Conservation (phyloP, 2,113 vertebrate genomes). For the Leptobrachium leishanense region DNA sequence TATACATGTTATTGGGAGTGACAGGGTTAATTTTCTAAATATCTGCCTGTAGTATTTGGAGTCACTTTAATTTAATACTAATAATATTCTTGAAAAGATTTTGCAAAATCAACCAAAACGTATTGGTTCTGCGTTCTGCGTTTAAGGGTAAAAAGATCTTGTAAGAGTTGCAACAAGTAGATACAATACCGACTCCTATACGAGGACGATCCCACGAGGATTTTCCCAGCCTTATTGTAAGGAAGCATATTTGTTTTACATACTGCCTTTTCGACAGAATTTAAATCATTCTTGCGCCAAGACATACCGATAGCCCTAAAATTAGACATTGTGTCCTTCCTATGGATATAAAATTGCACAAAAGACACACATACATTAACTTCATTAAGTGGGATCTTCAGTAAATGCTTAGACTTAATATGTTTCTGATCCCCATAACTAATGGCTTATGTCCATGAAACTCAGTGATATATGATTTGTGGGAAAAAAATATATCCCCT, state of each 20-base stretch:
- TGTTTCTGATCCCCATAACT: slow-evolving; percentile 50
- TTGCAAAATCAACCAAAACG: too few species aligned
- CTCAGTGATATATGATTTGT: not conserved
- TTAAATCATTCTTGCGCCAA: slow-evolving; percentile 22
- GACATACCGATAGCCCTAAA: slow-evolving; percentile 25
- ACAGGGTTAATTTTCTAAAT: too few species aligned
- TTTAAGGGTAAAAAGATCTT: too few species aligned
- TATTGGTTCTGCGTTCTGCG: too few species aligned
- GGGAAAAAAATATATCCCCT: slow-evolving; percentile 44
- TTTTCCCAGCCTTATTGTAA: not conserved
- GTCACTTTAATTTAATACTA: too few species aligned
- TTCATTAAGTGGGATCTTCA: slow-evolving; percentile 43
- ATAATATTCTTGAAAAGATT: too few species aligned
- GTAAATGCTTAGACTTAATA: slow-evolving; percentile 48
- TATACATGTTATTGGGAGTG: too few species aligned
- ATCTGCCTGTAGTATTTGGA: too few species aligned
- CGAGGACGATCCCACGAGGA: too few species aligned
- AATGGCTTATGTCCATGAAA: slow-evolving; percentile 52
- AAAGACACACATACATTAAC: slow-evolving; percentile 3
- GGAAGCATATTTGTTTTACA: not conserved
- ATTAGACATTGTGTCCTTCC: slow-evolving; percentile 16
- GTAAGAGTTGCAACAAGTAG: too few species aligned
- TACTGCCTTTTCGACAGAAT: not conserved
- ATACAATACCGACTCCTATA: too few species aligned
- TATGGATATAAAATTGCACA: slow-evolving; percentile 26